Evolutionary conservation across 1,140 invertebrate genomes (phyloP), one percentile per base, ranked within the genome.

Genomic region (Calephelis virginiensis): DNA sequence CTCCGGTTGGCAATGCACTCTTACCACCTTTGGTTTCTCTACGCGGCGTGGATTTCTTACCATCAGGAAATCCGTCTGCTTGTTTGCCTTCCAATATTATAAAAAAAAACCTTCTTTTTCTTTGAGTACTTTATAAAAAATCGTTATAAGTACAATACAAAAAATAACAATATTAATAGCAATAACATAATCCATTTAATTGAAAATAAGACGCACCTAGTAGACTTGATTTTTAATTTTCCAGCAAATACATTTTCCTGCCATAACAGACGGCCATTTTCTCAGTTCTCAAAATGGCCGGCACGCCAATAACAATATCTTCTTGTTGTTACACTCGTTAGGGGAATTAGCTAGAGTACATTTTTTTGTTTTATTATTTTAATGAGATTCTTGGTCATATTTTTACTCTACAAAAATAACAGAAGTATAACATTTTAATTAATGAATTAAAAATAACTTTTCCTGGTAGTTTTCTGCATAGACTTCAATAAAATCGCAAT

Each of bases 231-330:
- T 70, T 70, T 73, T 71, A 66, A 72, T 72, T 72, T 75, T 61
- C 60, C 64, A 72, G 60, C 66, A 67, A 75, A 71, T 72, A 73
- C 68, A 48, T 69, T 67, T 53, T 67, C 60, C 64, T 64, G 68
- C 72, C 69, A 74, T 72, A 66, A 70, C 62, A 53, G 70, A 63
- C 70, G 68, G 69, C 72, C 75, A 72, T 74, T 72, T 72, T 67
- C 72, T 66, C 59, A 63, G 70, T 64, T 74, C 63, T 67, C 70
- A 74, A 76, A 76, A 76, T 76, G 72, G 75, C 75, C 46, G 68
- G 61, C 62, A 63, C 6, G 17, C 53, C 53, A 56, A 56, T 72
- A 73, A 72, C 70, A 70, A 66, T 76, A 76, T 76, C 74, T 76
- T 50, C 74, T 74, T 68, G 71, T 73, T 69, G 63, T 45, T 62